Base-by-base conservation (phyloP, 53 echinoderm and acorn worm species). In the Holothuria leucospilota region DNA sequence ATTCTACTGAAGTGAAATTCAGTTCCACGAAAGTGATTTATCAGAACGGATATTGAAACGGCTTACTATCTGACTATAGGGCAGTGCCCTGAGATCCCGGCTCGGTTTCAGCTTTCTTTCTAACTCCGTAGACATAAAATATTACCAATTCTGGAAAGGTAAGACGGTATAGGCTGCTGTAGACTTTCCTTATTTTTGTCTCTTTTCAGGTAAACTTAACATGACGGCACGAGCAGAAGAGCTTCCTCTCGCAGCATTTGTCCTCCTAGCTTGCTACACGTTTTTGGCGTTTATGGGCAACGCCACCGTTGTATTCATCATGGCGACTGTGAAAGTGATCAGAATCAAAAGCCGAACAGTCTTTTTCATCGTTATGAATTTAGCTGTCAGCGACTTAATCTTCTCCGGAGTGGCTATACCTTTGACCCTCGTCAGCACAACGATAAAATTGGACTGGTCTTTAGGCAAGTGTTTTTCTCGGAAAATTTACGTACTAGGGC, bases 321-420 rank as follows among this genome's bases (percentile, higher is more conserved):
- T 80, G 13, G 20, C 39, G 3, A 60, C 61, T 2, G 15, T 6
- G 60, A 80, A 80, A 24, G 6, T 56, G 59, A 80, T 80, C 60
- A 27, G 80, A 27, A 62, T 8, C 62, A 34, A 59, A 27, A 80
- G 34, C 53, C 29, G 61, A 10, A 80, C 86, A n/a, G 84, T 89
- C 18, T 18, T 74, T 8, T 58, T 80, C 20, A 77, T 92, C 23
- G 80, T 89, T 6, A 52, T 62, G 6, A 92, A 92, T 71, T 30
- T 92, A 62, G 92, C 89, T 12, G 60, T 86, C 6, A 67, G 86
- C 13, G 92, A 92, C 58, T 26, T 86, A 12, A 39, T 92, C 24
- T 92, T 82, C 75, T 77, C 68, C 49, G 86, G 89, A 7, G 3
- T 92, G 9, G 78, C 89, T 21, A 29, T 92, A 34, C 92, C 92